Evolutionary conservation across 2,797 vertebrate genomes (phyloP).

Genomic region (Mormyrus hasselquistii): DNA sequence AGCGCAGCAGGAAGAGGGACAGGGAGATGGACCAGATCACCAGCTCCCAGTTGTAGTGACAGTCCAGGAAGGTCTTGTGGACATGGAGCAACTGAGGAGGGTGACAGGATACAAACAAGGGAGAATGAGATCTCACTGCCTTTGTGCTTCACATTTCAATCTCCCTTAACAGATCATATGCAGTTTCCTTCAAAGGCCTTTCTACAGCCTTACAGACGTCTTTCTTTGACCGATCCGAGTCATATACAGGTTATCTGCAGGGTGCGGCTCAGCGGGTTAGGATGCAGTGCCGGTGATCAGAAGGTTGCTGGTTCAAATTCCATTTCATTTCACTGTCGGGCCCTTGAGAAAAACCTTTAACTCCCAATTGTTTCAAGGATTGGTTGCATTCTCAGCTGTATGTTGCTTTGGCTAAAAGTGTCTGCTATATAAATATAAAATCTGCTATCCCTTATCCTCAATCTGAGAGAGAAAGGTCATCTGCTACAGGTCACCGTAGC

Average conservation of each 20-base stretch:
- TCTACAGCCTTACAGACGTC: neutral
- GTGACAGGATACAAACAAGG: neutral
- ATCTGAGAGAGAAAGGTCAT: neutral
- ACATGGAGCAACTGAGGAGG: slow-evolving; percentile 77
- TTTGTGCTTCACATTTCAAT: neutral
- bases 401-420: neutral
- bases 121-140: neutral
- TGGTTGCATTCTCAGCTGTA: neutral
- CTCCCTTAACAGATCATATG: neutral
- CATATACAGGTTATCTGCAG: neutral
- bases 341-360: neutral
- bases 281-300: neutral
- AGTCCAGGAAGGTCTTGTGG: slow-evolving; percentile 89
- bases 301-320: neutral
- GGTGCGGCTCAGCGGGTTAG: neutral
- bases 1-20: slow-evolving; percentile 87
- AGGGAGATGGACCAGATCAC: slow-evolving; percentile 90
- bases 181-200: neutral
- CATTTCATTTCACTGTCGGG: neutral
- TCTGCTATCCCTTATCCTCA: neutral
- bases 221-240: neutral
- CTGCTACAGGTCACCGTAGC: neutral
- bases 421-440: neutral
- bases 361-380: neutral
- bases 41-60: slow-evolving; percentile 96